phyloP scores from a whole-genome alignment of 2,797 vertebrate species.

The Anguilla obscura region DNA sequence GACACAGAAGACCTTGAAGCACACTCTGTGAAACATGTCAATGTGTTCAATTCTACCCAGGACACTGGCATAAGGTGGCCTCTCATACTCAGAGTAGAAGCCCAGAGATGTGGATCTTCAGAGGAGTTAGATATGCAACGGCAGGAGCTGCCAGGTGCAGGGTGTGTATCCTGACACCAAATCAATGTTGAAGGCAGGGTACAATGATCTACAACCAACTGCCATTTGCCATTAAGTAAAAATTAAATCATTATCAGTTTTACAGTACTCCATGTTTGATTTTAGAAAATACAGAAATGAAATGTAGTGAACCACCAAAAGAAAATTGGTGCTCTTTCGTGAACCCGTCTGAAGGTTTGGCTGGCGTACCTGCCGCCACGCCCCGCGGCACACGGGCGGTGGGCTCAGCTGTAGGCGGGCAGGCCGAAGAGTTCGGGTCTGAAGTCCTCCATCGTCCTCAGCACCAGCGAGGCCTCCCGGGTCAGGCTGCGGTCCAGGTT shows the following conservation, averaged over 20 bases:
- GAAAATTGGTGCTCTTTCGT: too few relatives aligned
- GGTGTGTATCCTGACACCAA: background rate
- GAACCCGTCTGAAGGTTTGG: too few relatives aligned
- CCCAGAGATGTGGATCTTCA: too few relatives aligned
- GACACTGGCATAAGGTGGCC: background rate
- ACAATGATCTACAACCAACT: background rate
- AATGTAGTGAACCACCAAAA: background rate
- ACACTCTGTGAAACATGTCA: background rate
- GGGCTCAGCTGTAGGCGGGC: conserved; percentile 72
- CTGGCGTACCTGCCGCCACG: background rate
- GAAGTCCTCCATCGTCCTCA: conserved; percentile 82
- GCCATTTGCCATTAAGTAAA: background rate
- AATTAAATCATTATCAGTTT: background rate
- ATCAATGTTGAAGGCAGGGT: background rate
- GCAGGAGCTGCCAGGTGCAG: background rate
- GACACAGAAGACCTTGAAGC: background rate
- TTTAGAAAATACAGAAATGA: background rate
- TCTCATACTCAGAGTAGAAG: background rate
- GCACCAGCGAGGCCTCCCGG: conserved; percentile 73
- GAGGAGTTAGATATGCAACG: background rate
- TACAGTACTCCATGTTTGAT: background rate
- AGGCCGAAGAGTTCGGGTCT: conserved; percentile 82
- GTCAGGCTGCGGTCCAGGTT: conserved; percentile 75
- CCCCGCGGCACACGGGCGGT: background rate
- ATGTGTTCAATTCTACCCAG: background rate